Conservation (phyloP, 2,113 vertebrate species). For the Notothenia coriiceps region DNA sequence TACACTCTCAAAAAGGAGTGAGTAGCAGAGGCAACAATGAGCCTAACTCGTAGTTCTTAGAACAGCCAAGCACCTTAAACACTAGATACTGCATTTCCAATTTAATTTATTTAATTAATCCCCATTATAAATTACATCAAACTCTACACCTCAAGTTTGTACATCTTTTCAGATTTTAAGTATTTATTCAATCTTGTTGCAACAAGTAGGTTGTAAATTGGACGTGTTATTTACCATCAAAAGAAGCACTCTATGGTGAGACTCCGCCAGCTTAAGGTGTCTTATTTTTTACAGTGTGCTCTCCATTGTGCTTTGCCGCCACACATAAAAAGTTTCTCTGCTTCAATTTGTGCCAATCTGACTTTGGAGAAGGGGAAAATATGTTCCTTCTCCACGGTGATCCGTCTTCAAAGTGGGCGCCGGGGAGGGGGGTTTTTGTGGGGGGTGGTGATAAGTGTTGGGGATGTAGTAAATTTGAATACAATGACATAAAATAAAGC, state of each 20-base stretch:
- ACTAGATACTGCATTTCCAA: background rate
- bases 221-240: background rate
- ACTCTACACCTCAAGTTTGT: background rate
- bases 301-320: constrained; percentile 32
- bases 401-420: constrained; percentile 71
- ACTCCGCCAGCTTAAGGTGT: constrained; percentile 12
- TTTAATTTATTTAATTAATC: background rate
- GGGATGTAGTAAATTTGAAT: constrained; percentile 78
- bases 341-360: constrained; percentile 71
- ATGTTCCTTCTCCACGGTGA: constrained; percentile 67
- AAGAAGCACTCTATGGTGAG: background rate
- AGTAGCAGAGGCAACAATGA: too few relatives aligned
- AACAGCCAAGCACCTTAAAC: background rate
- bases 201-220: background rate
- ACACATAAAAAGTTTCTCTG: constrained; percentile 58
- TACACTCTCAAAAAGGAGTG: too few relatives aligned
- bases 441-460: constrained; percentile 67
- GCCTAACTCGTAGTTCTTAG: too few relatives aligned
- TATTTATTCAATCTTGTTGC: too few relatives aligned
- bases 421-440: background rate
- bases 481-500: constrained; percentile 80
- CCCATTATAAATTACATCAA: background rate
- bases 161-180: too few relatives aligned
- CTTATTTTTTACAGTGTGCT: constrained; percentile 51
- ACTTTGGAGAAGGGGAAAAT: constrained; percentile 64